These are phyloP conservation scores for Lepidocolaptes lacrymiger DNA, from an alignment of 2,797 vertebrate species.

Conservation along the genomic window DNA sequence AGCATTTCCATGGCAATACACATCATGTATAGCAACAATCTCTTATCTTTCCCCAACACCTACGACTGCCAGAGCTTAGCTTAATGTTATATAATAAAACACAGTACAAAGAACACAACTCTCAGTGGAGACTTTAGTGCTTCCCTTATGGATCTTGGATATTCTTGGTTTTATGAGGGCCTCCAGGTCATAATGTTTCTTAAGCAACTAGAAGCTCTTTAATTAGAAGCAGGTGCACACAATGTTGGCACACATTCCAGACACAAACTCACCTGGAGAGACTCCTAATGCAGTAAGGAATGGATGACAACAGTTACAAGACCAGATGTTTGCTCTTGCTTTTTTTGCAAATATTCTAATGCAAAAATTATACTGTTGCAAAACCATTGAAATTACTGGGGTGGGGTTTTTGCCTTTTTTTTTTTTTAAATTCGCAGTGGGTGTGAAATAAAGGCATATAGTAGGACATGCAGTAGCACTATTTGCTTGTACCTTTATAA, in stretches of 20 bases:
- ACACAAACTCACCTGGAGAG: neutral
- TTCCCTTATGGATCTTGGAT: neutral
- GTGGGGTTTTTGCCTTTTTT: neutral
- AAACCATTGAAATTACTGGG: neutral
- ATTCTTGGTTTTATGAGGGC: neutral
- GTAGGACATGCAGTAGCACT: neutral
- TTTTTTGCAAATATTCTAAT: neutral
- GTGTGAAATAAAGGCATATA: neutral
- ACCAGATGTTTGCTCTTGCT: neutral
- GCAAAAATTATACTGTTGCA: neutral
- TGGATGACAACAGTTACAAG: neutral
- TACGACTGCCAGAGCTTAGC: neutral
- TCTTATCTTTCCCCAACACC: neutral
- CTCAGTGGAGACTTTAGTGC: neutral
- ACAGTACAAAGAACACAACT: neutral
- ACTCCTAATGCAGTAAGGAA: neutral
- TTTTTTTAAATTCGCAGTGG: neutral
- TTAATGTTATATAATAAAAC: neutral
- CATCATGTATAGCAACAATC: neutral
- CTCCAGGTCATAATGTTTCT: neutral
- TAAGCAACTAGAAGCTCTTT: neutral
- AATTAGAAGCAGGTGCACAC: neutral
- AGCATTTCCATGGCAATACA: slow-evolving; percentile 47
- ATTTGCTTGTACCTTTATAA: neutral
- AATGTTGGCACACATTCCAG: neutral